Conservation (phyloP, 1,140 invertebrate species). For the Theocolax elegans region DNA sequence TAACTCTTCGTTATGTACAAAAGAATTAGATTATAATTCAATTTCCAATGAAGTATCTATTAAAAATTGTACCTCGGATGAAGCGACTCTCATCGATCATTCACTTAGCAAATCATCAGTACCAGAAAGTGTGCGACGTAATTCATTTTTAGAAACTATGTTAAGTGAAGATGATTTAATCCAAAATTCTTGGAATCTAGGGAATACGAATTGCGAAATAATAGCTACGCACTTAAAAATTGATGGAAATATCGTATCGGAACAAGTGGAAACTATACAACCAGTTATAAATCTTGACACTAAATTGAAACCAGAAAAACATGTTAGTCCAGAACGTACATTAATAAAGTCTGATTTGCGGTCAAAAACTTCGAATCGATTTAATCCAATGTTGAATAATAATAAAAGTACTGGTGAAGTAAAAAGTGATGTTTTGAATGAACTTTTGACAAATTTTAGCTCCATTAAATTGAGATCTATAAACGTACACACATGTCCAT, state of each 20-base stretch:
- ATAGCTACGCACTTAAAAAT: constrained; percentile 47
- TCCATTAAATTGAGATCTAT: constrained; percentile 59
- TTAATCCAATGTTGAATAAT: neutral
- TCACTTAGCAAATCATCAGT: constrained; percentile 33
- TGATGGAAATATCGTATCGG: neutral
- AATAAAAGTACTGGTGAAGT: constrained; percentile 48
- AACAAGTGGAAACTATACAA: neutral
- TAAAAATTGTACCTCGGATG: no score
- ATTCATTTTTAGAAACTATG: constrained; percentile 58
- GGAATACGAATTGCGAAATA: constrained; percentile 39
- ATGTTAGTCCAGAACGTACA: neutral
- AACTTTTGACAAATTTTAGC: constrained; percentile 59
- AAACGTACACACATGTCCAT: neutral
- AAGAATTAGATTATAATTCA: no score
- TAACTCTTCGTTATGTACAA: no score
- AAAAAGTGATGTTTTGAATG: constrained; percentile 59
- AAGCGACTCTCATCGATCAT: no score
- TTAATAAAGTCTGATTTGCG: neutral
- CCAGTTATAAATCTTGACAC: no score
- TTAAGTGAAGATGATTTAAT: constrained; percentile 44
- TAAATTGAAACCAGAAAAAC: no score
- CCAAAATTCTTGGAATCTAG: neutral
- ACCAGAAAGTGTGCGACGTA: constrained; percentile 42
- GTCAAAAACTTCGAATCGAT: neutral
- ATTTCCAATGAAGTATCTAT: no score